These are phyloP conservation scores for Eonycteris spelaea DNA, from an alignment of 2,113 vertebrate species.

Conservation along the genomic window DNA sequence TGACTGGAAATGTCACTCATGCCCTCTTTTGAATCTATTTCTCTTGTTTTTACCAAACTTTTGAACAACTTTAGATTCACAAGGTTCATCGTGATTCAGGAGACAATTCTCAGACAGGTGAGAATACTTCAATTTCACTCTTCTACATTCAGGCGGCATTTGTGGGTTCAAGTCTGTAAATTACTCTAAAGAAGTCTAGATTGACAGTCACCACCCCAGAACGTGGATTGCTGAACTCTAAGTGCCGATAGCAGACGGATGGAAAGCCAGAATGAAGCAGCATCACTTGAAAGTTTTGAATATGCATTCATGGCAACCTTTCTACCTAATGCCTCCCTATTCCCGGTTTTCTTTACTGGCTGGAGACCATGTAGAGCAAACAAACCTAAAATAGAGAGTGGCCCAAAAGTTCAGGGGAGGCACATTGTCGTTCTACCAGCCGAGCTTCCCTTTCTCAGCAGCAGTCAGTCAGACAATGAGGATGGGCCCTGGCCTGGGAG, in stretches of 20 bases:
- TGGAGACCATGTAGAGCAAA: not conserved
- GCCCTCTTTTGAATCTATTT: constrained; percentile 35
- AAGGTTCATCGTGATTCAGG: constrained; percentile 87
- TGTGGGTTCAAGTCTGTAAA: not conserved
- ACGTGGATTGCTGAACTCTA: not conserved
- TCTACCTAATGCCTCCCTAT: not conserved
- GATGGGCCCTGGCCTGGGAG: not conserved
- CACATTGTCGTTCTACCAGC: fast-evolving
- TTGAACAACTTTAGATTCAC: constrained; percentile 81
- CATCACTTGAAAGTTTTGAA: not conserved
- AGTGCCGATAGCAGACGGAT: not conserved
- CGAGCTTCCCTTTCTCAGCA: not conserved
- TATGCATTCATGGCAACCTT: not conserved
- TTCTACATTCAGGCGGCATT: not conserved
- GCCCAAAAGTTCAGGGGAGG: not conserved
- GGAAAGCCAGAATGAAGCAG: not conserved
- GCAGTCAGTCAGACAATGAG: not conserved
- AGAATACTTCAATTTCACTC: constrained; percentile 62
- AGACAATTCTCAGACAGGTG: constrained; percentile 92
- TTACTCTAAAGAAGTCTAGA: not conserved
- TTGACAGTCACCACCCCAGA: not conserved
- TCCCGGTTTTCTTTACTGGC: not conserved
- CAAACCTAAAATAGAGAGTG: not conserved
- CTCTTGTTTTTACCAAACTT: constrained; percentile 62
- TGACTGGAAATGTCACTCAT: constrained; percentile 20